Conservation (phyloP, 2,113 vertebrate genomes). For the Pteruthius melanotis region DNA sequence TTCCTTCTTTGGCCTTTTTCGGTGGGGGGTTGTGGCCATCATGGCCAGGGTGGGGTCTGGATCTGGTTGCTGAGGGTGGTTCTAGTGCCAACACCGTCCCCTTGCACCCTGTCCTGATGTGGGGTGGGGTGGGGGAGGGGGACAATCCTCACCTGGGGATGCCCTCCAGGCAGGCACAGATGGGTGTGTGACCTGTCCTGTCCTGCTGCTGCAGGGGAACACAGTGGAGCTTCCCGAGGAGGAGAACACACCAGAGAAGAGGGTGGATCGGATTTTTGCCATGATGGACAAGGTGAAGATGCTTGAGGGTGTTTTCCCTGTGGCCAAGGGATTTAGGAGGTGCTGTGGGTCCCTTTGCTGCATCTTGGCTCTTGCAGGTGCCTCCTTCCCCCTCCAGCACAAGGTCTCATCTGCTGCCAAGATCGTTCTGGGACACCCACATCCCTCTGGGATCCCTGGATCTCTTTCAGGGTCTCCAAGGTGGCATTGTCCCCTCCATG, state of each 20-base stretch:
- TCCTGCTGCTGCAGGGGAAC: conserved; percentile 81
- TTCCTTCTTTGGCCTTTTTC: neutral
- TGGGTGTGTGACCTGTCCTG: accelerated
- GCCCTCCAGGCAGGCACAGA: neutral
- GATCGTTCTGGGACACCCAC: neutral
- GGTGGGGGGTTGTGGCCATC: accelerated
- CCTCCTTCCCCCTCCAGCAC: neutral
- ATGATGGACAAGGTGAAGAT: conserved; percentile 96
- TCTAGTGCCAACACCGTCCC: neutral
- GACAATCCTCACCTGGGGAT: neutral
- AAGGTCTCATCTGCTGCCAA: neutral
- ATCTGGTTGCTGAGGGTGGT: neutral
- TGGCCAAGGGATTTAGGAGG: neutral
- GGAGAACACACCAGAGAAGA: conserved; percentile 95
- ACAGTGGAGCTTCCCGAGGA: conserved; percentile 97
- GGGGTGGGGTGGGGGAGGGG: neutral
- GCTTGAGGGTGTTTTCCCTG: accelerated
- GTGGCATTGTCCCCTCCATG: neutral
- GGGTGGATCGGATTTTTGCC: conserved; percentile 96
- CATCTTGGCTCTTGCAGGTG: neutral
- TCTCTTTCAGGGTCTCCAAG: neutral
- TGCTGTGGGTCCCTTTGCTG: neutral
- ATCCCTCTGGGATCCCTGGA: accelerated
- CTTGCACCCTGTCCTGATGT: neutral
- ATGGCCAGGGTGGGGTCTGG: neutral